A percentile compares a stretch with the other conserved stretches of the same genome.
phyloP scores from a whole-genome alignment of 2,113 vertebrate species.

The Corythaeola cristata region DNA sequence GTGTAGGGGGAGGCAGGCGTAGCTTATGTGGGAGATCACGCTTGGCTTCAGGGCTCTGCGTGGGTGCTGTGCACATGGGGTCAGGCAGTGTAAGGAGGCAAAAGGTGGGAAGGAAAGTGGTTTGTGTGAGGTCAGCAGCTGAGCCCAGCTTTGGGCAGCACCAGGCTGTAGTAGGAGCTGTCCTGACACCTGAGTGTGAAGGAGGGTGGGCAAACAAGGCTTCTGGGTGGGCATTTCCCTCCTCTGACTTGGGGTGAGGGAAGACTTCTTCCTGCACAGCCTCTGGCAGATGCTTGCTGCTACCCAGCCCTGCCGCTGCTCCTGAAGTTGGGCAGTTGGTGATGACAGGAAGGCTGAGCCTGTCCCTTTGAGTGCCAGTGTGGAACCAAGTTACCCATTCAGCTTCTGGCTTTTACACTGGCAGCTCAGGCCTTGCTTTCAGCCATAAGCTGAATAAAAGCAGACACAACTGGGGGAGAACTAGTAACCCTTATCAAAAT shows the following conservation, averaged over 20 bases:
- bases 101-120: not conserved
- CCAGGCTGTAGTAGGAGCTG: not conserved
- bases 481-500: not conserved
- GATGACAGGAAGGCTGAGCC: not conserved
- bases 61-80: not conserved
- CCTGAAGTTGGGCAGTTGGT: not conserved
- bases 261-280: not conserved
- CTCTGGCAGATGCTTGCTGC: not conserved
- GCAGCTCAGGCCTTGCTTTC: no score
- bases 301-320: not conserved
- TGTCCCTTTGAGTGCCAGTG: not conserved
- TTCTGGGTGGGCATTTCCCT: not conserved
- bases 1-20: not conserved
- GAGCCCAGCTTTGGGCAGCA: not conserved
- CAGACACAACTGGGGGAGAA: not conserved
- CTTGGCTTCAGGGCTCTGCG: not conserved
- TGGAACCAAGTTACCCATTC: not conserved
- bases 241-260: not conserved
- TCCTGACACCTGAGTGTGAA: not conserved
- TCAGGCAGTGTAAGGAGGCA: not conserved
- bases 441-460: not conserved
- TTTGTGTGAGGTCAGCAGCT: not conserved
- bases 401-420: not conserved
- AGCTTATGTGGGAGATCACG: fast-evolving
- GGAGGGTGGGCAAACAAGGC: not conserved